Percentiles rank a stretch among this genome's conserved stretches.
phyloP scores from a whole-genome alignment of 2,888 invertebrate genomes.

The Lepidonotus clava region DNA sequence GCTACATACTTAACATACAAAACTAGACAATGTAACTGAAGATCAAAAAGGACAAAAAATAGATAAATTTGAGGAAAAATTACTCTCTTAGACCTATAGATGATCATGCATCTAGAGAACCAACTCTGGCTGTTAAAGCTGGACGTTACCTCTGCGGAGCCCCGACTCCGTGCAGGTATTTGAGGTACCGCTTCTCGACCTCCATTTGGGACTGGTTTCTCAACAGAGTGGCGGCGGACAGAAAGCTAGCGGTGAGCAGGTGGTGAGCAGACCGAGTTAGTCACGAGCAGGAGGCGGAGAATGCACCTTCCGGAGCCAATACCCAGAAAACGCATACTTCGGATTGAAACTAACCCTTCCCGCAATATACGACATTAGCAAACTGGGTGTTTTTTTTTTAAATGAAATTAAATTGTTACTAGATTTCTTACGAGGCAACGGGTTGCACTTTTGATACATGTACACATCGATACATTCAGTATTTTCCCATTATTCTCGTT shows the following conservation, averaged over 20 bases:
- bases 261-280: neutral
- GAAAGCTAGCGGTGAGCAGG: neutral
- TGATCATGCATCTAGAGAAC: neutral
- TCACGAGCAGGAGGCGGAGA: too few species aligned
- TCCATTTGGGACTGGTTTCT: conserved; percentile 3
- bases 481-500: too few species aligned
- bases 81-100: neutral
- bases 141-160: neutral
- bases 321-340: too few species aligned
- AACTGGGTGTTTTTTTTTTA: neutral
- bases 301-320: too few species aligned
- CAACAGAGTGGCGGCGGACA: conserved; percentile 1
- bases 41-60: neutral
- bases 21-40: too few species aligned
- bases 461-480: too few species aligned
- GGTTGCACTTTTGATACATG: too few species aligned
- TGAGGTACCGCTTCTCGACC: neutral
- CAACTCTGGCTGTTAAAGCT: neutral
- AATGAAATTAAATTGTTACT: neutral
- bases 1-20: too few species aligned
- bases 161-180: neutral
- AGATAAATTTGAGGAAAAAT: neutral
- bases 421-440: too few species aligned
- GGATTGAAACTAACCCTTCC: too few species aligned
- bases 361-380: neutral